Evolutionary conservation across 2,797 vertebrate species (phyloP), one percentile per base, ranked within the genome.

Genomic region (Protosalanx chinensis): DNA sequence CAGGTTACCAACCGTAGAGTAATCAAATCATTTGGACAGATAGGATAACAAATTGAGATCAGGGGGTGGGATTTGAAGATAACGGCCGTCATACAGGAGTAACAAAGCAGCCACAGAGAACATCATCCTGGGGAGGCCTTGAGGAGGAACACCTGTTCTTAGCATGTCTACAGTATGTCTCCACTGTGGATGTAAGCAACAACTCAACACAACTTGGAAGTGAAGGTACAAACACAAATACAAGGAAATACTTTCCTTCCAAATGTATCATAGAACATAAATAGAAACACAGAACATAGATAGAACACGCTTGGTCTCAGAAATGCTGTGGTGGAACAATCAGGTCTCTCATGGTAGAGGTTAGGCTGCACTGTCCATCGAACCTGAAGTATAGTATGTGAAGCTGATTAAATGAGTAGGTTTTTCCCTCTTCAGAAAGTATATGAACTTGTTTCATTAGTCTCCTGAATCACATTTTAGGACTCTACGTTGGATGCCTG

Each of bases 41-140:
- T 66, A 58, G 68, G 66, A 51, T 81, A 71, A 68, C 18, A 35
- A 75, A 72, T 79, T 64, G 64, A 70, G 58, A 66, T 68, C 33
- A 30, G 74, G 65, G 29, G 78, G 65, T 76, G 81, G 80, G 78
- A 74, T 76, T 33, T 1, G 60, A 78, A 75, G 71, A 80, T 73
- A 71, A 58, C 62, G 82, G 84, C 76, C 77, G 60, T 72, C 63
- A 81, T 74, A 73, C 84, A 83, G 72, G 79, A 76, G 87, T 84
- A 81, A 29, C 74, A 69, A 56, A 49, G 29, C 18, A 27, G 35
- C 68, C 23, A n/a, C 49, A 30, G n/a, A 60, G 27, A 13, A 27
- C 2, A 65, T 5, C 18, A 10, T 20, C 7, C 23, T 3, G 16
- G 35, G 77, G 87, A 84, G 84, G 78, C 71, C 33, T 41, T n/a